These are phyloP conservation scores for Orchestes rusci DNA, from an alignment of 2,888 invertebrate genomes.

Conservation along the genomic window DNA sequence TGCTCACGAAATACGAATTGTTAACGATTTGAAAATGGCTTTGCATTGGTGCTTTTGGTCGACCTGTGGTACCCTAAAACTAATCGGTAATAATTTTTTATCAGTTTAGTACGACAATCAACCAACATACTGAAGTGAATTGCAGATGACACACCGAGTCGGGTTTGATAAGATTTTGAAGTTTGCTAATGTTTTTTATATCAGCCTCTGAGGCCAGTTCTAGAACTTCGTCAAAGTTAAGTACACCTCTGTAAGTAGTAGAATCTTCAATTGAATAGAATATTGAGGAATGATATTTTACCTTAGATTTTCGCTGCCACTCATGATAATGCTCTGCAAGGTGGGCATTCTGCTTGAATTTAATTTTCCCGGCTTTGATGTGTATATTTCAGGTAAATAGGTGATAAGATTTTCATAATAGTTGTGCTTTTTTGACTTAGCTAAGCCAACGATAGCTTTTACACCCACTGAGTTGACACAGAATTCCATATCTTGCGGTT, in stretches of 20 bases:
- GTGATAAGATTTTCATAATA: conserved; percentile 58
- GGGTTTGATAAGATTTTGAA: conserved; percentile 52
- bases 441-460: conserved; percentile 59
- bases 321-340: conserved; percentile 52
- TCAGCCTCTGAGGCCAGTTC: conserved; percentile 34
- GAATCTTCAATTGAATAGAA: neutral
- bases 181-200: conserved; percentile 35
- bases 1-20: conserved; percentile 61
- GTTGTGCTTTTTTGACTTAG: conserved; percentile 55
- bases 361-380: conserved; percentile 45
- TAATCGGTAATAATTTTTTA: neutral
- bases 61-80: conserved; percentile 47
- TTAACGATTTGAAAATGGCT: conserved; percentile 69
- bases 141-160: conserved; percentile 69
- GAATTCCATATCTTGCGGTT: conserved; percentile 61
- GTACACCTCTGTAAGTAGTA: conserved; percentile 40
- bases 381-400: conserved; percentile 53
- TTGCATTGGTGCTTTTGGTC: conserved; percentile 67
- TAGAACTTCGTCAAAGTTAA: conserved; percentile 42
- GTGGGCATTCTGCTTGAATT: conserved; percentile 46
- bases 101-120: too few species aligned
- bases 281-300: conserved; percentile 37
- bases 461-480: conserved; percentile 64
- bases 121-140: conserved; percentile 69
- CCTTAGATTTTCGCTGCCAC: conserved; percentile 48